Percentiles rank a stretch among this genome's conserved stretches.
Evolutionary conservation across 1,140 invertebrate genomes (phyloP).

Genomic region (Polypedilum vanderplanki): DNA sequence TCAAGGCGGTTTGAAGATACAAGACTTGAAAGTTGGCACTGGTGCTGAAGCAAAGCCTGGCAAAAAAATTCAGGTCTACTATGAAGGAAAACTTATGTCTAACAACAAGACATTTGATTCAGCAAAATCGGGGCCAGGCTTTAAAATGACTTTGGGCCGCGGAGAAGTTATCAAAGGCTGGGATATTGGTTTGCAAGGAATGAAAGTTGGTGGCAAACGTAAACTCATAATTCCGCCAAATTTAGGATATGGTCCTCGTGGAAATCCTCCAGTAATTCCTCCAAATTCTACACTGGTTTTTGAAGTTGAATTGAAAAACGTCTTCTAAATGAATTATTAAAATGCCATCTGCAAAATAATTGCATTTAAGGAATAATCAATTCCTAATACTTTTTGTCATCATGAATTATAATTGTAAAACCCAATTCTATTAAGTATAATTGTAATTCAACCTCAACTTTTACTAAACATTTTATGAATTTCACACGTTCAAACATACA

Average conservation of each 20-base stretch:
- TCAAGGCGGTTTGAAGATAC: slow-evolving; percentile 65
- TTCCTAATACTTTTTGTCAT: background rate
- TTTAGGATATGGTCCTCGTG: slow-evolving; percentile 77
- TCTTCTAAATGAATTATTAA: slow-evolving; percentile 53
- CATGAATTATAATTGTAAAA: background rate
- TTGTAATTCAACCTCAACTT: background rate
- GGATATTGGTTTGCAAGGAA: slow-evolving; percentile 79
- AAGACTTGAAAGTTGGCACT: slow-evolving; percentile 68
- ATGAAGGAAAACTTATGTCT: slow-evolving; percentile 65
- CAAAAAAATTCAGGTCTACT: slow-evolving; percentile 69
- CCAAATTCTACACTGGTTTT: slow-evolving; percentile 76
- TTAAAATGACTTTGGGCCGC: slow-evolving; percentile 75
- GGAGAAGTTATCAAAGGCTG: slow-evolving; percentile 88
- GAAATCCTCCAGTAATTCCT: slow-evolving; percentile 74
- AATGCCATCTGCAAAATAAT: background rate
- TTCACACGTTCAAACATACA: background rate
- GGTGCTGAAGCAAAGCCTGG: slow-evolving; percentile 70
- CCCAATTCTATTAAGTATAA: background rate
- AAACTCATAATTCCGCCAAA: slow-evolving; percentile 73
- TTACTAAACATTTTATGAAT: background rate
- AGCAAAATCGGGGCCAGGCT: slow-evolving; percentile 62
- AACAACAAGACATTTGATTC: slow-evolving; percentile 79
- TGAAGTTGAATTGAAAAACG: slow-evolving; percentile 77
- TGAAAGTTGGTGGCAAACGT: slow-evolving; percentile 90
- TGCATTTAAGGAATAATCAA: background rate